Evolutionary conservation across 2,113 vertebrate genomes (phyloP).

Genomic region (Ciconia maguari): DNA sequence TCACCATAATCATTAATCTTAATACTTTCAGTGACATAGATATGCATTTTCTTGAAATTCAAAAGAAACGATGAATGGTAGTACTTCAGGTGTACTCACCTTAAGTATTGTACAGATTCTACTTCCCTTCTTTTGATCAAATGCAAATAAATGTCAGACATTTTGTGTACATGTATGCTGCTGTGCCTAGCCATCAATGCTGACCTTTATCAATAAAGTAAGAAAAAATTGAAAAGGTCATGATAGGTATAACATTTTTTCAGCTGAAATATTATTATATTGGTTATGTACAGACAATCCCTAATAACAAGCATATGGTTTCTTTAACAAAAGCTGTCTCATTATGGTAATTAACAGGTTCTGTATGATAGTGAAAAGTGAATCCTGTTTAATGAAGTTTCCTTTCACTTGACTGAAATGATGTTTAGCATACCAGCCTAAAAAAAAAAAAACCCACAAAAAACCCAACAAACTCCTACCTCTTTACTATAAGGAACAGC

Average conservation of each 20-base stretch:
- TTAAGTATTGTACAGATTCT: not conserved
- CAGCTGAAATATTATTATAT: not conserved
- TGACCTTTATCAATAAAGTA: not conserved
- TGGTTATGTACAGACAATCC: not conserved
- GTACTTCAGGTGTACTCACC: not conserved
- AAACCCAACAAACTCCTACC: not conserved
- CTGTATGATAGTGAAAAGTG: not conserved
- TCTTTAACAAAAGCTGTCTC: conserved; percentile 10
- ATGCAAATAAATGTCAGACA: not conserved
- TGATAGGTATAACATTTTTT: not conserved
- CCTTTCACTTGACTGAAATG: conserved; percentile 28
- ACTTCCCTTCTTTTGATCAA: not conserved
- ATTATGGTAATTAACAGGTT: not conserved
- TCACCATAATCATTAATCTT: not conserved
- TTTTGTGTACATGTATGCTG: not conserved
- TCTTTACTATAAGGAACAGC: conserved; percentile 21
- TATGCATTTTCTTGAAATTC: not conserved
- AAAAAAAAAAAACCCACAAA: not conserved
- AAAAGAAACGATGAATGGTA: not conserved
- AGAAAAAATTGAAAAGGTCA: not conserved
- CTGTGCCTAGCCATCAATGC: not conserved
- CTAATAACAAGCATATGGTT: conserved; percentile 27
- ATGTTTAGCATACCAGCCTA: conserved; percentile 26
- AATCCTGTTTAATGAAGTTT: conserved; percentile 34
- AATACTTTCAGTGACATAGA: not conserved